These are phyloP conservation scores for Peromyscus aztecus DNA, from an alignment of 2,797 vertebrate species.

Conservation along the genomic window DNA sequence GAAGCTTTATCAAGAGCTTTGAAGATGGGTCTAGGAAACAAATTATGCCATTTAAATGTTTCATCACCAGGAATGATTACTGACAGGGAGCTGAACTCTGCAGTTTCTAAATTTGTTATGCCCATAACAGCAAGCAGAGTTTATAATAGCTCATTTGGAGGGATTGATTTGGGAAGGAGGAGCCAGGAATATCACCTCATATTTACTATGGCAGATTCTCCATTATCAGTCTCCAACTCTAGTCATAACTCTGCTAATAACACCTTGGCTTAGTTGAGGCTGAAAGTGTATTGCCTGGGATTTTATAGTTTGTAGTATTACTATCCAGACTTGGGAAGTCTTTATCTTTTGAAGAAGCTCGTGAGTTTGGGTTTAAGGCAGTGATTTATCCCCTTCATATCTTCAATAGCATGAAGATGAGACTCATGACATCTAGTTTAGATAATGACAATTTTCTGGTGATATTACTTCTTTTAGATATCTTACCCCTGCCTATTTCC, in stretches of 20 bases:
- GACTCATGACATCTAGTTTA: neutral
- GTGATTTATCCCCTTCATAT: neutral
- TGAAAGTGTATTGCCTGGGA: neutral
- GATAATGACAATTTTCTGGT: neutral
- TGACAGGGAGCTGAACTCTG: neutral
- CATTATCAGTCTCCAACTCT: neutral
- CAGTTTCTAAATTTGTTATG: neutral
- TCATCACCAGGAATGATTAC: neutral
- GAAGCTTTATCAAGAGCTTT: neutral
- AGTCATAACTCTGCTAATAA: constrained; percentile 21
- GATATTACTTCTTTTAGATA: constrained; percentile 26
- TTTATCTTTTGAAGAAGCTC: constrained; percentile 1
- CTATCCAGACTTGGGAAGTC: neutral
- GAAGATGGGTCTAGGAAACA: constrained; percentile 13
- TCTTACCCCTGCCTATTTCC: neutral
- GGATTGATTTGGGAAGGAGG: neutral
- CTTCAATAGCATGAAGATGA: neutral
- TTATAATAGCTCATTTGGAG: neutral
- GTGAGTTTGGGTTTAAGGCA: neutral
- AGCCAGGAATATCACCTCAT: neutral
- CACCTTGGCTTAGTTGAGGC: neutral
- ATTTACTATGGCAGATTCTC: constrained; percentile 51
- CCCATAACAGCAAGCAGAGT: neutral
- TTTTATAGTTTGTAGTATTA: constrained; percentile 22
- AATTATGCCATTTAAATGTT: neutral